These are phyloP conservation scores for Teinopalpus imperialis DNA, from an alignment of 2,888 invertebrate genomes.

Conservation along the genomic window DNA sequence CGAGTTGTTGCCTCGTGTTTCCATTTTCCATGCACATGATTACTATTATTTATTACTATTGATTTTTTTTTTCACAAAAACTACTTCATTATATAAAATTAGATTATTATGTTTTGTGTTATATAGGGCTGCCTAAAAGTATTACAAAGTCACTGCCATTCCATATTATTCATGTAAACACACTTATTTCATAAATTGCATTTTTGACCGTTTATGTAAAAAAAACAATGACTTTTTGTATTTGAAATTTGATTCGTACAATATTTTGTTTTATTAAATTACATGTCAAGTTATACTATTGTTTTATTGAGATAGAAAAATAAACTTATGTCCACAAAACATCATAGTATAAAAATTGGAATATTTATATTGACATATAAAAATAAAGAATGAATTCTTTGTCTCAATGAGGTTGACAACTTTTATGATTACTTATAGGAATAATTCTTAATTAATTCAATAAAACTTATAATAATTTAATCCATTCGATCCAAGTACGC, in stretches of 20 bases:
- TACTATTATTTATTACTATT: constrained; percentile 32
- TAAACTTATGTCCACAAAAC: constrained; percentile 21
- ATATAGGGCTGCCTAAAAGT: not conserved
- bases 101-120: not conserved
- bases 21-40: constrained; percentile 62
- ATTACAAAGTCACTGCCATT: constrained; percentile 14
- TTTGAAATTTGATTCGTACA: constrained; percentile 5
- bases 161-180: not conserved
- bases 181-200: not conserved
- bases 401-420: constrained; percentile 1
- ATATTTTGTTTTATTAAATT: constrained; percentile 15
- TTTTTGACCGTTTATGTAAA: constrained; percentile 7
- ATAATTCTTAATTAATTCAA: constrained; percentile 23
- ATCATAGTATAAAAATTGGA: constrained; percentile 16
- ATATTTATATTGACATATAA: constrained; percentile 24
- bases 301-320: constrained; percentile 16
- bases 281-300: constrained; percentile 25
- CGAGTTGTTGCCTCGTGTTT: constrained; percentile 44
- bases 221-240: constrained; percentile 2
- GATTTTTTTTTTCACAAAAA: constrained; percentile 2
- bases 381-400: constrained; percentile 14
- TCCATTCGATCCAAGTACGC: constrained; percentile 74
- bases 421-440: not conserved
- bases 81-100: constrained; percentile 7
- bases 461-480: constrained; percentile 39